phyloP scores from a whole-genome alignment of 2,888 invertebrate genomes.

The Fragum whitleyi region DNA sequence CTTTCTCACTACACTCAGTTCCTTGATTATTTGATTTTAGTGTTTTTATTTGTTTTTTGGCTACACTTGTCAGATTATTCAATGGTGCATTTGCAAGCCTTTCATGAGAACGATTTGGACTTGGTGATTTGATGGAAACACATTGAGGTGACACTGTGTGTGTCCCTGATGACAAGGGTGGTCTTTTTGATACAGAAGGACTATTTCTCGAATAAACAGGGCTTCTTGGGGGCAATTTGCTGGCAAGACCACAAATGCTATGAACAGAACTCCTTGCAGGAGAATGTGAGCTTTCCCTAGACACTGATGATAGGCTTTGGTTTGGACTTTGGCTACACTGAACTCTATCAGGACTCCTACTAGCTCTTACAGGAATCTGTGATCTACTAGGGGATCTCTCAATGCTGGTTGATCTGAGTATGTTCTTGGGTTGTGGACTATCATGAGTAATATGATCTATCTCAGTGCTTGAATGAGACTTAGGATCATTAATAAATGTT shows the following conservation, averaged over 20 bases:
- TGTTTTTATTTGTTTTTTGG: slow-evolving; percentile 4
- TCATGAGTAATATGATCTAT: no score
- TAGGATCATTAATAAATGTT: background rate
- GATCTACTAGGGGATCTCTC: background rate
- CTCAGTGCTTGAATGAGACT: background rate
- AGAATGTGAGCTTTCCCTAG: slow-evolving; percentile 23
- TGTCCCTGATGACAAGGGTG: background rate
- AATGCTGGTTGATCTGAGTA: slow-evolving; percentile 7
- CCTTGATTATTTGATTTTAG: background rate
- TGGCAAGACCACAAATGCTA: background rate
- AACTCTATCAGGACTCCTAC: background rate
- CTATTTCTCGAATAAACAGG: slow-evolving; percentile 15
- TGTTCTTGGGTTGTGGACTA: no score
- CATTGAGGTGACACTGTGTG: slow-evolving; percentile 1
- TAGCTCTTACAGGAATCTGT: slow-evolving; percentile 4
- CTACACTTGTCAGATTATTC: slow-evolving; percentile 5
- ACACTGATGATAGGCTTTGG: background rate
- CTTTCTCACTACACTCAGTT: background rate
- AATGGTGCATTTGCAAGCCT: background rate
- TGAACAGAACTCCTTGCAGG: slow-evolving; percentile 1
- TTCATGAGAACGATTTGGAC: background rate
- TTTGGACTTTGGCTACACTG: slow-evolving; percentile 9
- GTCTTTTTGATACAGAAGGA: slow-evolving; percentile 8
- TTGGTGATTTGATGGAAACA: slow-evolving; percentile 19
- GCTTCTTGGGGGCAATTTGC: slow-evolving; percentile 11